These are phyloP conservation scores for Apostichopus leukothele DNA, from an alignment of 53 echinoderm and acorn worm genomes.

Conservation along the genomic window DNA sequence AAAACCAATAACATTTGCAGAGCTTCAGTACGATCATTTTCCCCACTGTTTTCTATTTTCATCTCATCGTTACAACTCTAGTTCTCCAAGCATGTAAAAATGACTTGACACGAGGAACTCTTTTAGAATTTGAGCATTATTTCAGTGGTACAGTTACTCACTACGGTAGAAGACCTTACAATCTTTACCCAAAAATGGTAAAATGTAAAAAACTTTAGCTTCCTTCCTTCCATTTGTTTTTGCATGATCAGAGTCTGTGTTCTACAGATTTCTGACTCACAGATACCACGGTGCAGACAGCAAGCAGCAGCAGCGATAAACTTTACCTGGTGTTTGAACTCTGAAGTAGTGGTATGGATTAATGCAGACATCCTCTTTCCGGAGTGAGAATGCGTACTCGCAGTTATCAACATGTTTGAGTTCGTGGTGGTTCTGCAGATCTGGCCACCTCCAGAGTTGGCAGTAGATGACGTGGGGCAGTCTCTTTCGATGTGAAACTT, in stretches of 20 bases:
- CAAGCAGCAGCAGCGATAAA: background rate
- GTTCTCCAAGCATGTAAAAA: too few relatives aligned
- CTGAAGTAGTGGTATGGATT: conserved; percentile 97
- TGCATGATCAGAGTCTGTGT: too few relatives aligned
- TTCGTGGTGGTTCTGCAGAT: conserved; percentile 98
- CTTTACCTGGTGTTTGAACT: conserved; percentile 95
- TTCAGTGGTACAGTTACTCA: too few relatives aligned
- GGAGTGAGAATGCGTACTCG: conserved; percentile 93
- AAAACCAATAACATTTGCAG: too few relatives aligned
- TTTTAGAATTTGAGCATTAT: too few relatives aligned
- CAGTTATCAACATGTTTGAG: conserved; percentile 88
- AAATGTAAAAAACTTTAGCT: background rate
- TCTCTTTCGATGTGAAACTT: conserved; percentile 96
- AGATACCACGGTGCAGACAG: background rate
- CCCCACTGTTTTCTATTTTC: too few relatives aligned
- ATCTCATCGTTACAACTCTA: too few relatives aligned
- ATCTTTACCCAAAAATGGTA: background rate
- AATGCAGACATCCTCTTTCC: conserved; percentile 96
- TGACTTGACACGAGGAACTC: too few relatives aligned
- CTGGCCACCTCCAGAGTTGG: conserved; percentile 98
- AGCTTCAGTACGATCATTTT: too few relatives aligned
- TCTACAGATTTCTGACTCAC: background rate
- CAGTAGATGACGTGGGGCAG: conserved; percentile 99
- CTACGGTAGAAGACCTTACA: too few relatives aligned
- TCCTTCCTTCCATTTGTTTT: too few relatives aligned